Base-by-base conservation (phyloP, 2,113 vertebrate genomes). In the Gymnarchus niloticus region DNA sequence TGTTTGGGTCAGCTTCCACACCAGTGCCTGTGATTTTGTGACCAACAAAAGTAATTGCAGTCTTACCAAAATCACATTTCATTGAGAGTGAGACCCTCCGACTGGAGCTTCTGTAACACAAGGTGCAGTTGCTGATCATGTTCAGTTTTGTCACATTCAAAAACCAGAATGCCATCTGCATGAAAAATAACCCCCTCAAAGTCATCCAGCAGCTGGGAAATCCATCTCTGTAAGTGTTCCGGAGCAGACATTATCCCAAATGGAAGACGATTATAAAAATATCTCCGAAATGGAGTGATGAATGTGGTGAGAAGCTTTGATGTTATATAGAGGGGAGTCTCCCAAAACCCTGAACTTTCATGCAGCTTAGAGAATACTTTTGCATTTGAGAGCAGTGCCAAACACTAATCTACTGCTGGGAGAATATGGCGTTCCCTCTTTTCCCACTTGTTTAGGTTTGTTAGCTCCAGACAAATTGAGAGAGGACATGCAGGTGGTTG, bases 281-380 rank as follows among this genome's bases (percentile, higher is more conserved):
- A 89, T 52, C 61, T 54, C 1, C 85, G 69, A 1, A 89, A 90
- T 0, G 87, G 87, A 23, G 85, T 89, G 2, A 89, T 87, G 7
- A 90, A 86, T 0, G 84, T 86, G 0, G 88, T 90, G 2, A 80
- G 85, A 14, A 85, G 86, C 0, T 69, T 37, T 28, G 87, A 86
- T 2, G 90, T 82, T 1, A 83, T 14, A 3, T 83, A 33, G 0
- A 82, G 51, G 0, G 85, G 89, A 8, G 91, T 84, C 21, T 91
- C 86, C 87, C 86, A 90, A 7, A 91, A 89, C 1, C 87, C 87
- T 56, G 52, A 87, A 5, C 88, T 87, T 1, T 83, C 86, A 44
- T 92, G 86, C 44, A 56, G 52, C 52, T 89, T 90, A 2, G 86
- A 84, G 14, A 91, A 91, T 0, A 0, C 2, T 49, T 56, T 86